These are phyloP conservation scores for Gnatocerus cornutus DNA, from an alignment of 2,888 invertebrate genomes.

Conservation along the genomic window DNA sequence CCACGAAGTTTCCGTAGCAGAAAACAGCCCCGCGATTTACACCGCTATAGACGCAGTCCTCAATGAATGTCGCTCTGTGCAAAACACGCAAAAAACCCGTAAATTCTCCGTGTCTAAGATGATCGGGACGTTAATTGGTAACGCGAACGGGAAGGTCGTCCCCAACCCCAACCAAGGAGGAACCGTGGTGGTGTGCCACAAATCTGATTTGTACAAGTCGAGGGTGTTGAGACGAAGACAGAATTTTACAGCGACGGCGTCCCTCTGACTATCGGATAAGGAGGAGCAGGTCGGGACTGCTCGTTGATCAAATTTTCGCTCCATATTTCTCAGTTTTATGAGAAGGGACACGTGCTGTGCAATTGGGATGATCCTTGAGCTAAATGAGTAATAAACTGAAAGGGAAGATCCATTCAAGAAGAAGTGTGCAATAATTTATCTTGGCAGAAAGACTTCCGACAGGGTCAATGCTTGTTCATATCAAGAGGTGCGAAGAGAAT, in stretches of 20 bases:
- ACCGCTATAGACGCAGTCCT: slow-evolving; percentile 82
- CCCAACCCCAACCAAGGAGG: slow-evolving; percentile 72
- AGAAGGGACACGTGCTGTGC: slow-evolving; percentile 47
- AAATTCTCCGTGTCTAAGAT: slow-evolving; percentile 87
- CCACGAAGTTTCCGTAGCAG: slow-evolving; percentile 87
- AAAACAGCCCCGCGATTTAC: slow-evolving; percentile 83
- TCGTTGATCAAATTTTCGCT: slow-evolving; percentile 53
- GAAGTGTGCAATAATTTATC: slow-evolving; percentile 37
- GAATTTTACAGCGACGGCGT: slow-evolving; percentile 77
- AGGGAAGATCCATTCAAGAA: slow-evolving; percentile 20
- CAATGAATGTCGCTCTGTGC: slow-evolving; percentile 76
- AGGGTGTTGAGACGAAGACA: slow-evolving; percentile 75
- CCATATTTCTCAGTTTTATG: slow-evolving; percentile 67
- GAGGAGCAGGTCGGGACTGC: slow-evolving; percentile 62
- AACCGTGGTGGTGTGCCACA: slow-evolving; percentile 76
- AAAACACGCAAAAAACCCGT: slow-evolving; percentile 74
- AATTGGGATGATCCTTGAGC: slow-evolving; percentile 27
- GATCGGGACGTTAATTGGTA: slow-evolving; percentile 83
- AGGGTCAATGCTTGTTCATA: slow-evolving; percentile 42
- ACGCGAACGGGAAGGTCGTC: slow-evolving; percentile 66
- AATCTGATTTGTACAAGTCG: slow-evolving; percentile 75
- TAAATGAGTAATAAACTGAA: slow-evolving; percentile 35
- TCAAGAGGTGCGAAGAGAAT: slow-evolving; percentile 24
- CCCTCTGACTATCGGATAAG: slow-evolving; percentile 77
- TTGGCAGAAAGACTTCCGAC: slow-evolving; percentile 39